These are phyloP conservation scores for Pygoscelis antarcticus DNA, from an alignment of 2,113 vertebrate species.

Conservation along the genomic window DNA sequence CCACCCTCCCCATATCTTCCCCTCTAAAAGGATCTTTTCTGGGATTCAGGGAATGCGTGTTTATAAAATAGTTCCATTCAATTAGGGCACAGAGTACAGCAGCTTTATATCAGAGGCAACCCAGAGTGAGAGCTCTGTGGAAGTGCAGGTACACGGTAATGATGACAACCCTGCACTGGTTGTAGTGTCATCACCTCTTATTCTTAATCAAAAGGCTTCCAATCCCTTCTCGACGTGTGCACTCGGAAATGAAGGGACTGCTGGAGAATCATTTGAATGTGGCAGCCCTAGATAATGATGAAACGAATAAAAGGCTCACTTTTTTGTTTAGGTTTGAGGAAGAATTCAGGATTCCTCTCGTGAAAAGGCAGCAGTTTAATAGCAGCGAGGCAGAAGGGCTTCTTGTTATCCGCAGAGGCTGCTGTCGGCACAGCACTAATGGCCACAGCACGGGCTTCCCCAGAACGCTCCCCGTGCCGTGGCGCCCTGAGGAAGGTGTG, in stretches of 20 bases:
- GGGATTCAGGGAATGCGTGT: constrained; percentile 67
- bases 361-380: constrained; percentile 73
- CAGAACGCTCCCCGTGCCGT: neutral
- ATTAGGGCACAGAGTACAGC: constrained; percentile 70
- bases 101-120: constrained; percentile 74
- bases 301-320: constrained; percentile 74
- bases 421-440: constrained; percentile 44
- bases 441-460: constrained; percentile 56
- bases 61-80: constrained; percentile 75
- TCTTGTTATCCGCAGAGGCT: constrained; percentile 64
- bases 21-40: constrained; percentile 61
- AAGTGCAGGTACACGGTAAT: constrained; percentile 73
- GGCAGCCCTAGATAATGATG: constrained; percentile 77
- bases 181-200: constrained; percentile 75
- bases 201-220: constrained; percentile 78
- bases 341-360: constrained; percentile 71
- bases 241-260: constrained; percentile 73
- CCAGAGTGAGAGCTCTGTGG: constrained; percentile 67
- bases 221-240: constrained; percentile 70
- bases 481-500: fast-evolving
- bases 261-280: constrained; percentile 75
- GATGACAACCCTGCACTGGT: constrained; percentile 74
- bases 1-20: constrained; percentile 64
- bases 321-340: constrained; percentile 73
- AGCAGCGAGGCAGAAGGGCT: constrained; percentile 50